Conservation (phyloP, 2,113 vertebrate genomes). For the Psittacus erithacus region DNA sequence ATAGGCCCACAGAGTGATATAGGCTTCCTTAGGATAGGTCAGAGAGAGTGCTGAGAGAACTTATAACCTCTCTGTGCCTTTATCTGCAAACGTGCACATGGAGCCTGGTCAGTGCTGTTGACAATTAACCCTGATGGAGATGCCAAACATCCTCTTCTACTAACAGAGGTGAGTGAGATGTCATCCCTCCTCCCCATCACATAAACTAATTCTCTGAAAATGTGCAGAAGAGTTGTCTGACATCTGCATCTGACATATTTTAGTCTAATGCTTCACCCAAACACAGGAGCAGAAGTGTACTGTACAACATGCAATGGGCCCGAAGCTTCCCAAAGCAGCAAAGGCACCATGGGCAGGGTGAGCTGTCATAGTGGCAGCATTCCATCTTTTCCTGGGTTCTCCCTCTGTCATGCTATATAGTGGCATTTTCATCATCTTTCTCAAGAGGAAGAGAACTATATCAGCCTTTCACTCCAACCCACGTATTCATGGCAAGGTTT, state of each 20-base stretch:
- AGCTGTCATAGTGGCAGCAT: neutral
- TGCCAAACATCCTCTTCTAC: neutral
- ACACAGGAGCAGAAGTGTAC: neutral
- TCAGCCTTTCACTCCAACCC: neutral
- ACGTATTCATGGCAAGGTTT: accelerated
- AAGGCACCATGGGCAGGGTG: neutral
- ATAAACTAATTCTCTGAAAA: neutral
- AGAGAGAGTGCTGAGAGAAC: neutral
- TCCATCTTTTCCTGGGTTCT: neutral
- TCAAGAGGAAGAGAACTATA: neutral
- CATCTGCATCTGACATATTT: neutral
- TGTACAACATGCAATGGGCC: neutral
- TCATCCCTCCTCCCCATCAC: neutral
- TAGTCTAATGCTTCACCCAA: neutral
- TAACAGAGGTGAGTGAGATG: neutral
- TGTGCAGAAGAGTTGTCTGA: neutral
- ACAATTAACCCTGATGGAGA: neutral
- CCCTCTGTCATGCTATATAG: neutral
- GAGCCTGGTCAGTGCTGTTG: neutral
- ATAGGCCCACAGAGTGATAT: neutral
- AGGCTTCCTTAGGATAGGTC: neutral
- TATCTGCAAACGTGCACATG: neutral
- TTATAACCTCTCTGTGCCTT: neutral
- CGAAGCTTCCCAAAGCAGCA: neutral
- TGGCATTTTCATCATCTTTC: neutral